Conservation (phyloP, 2,888 invertebrate species). For the Cataglyphis livida region DNA sequence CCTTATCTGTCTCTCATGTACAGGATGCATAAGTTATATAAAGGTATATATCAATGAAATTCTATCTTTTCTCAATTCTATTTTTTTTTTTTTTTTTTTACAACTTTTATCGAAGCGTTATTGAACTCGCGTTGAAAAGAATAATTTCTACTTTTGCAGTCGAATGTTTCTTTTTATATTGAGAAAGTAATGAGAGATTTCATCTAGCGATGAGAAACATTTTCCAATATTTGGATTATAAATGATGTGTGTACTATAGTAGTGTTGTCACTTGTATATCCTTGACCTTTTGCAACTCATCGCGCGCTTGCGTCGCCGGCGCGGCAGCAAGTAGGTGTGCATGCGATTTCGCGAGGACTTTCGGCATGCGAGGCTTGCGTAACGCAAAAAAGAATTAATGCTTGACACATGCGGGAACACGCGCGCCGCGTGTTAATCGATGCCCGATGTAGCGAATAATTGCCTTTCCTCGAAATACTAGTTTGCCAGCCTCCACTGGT, state of each 20-base stretch:
- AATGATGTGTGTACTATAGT: conserved; percentile 41
- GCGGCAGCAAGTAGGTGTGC: not conserved
- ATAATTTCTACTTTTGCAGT: not conserved
- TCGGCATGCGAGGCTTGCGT: conserved; percentile 54
- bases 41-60: too few relatives aligned
- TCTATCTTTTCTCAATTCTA: too few relatives aligned
- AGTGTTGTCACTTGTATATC: conserved; percentile 52
- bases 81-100: not conserved
- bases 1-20: not conserved
- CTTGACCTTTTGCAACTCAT: conserved; percentile 68
- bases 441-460: conserved; percentile 10
- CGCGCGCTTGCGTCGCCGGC: conserved; percentile 38
- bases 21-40: not conserved
- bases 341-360: conserved; percentile 55
- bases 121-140: not conserved
- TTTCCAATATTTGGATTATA: conserved; percentile 40
- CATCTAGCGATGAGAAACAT: not conserved
- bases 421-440: conserved; percentile 31
- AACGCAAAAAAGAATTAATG: conserved; percentile 47
- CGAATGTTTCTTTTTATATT: not conserved
- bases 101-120: not conserved
- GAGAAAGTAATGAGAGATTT: not conserved
- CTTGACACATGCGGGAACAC: conserved; percentile 31
- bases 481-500: not conserved
- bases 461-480: conserved; percentile 40